Conservation (phyloP, 1,140 invertebrate genomes). For the Liolophura sinensis region DNA sequence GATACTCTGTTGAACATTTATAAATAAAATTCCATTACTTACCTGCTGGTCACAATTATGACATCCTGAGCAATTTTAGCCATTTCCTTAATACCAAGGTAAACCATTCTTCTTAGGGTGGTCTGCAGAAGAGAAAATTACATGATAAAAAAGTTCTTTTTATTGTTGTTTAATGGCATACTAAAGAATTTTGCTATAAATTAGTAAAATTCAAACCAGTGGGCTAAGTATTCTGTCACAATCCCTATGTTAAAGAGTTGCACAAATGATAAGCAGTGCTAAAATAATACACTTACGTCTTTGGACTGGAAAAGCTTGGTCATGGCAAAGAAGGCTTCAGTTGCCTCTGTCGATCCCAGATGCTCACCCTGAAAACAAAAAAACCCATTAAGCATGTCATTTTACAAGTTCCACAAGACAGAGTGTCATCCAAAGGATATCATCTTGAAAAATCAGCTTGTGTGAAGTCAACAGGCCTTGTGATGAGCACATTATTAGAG, state of each 20-base stretch:
- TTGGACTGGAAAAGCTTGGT: slow-evolving; percentile 98
- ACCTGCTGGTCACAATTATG: slow-evolving; percentile 89
- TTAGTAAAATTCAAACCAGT: background rate
- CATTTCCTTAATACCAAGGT: slow-evolving; percentile 96
- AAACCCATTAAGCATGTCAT: no score
- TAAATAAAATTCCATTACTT: slow-evolving; percentile 7
- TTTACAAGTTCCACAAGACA: no score
- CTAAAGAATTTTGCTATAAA: no score
- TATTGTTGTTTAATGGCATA: background rate
- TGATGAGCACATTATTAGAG: no score
- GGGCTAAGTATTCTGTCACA: no score
- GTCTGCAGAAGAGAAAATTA: slow-evolving; percentile 36
- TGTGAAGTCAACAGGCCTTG: no score
- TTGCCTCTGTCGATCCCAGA: slow-evolving; percentile 91
- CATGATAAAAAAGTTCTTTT: background rate
- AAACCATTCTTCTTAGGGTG: slow-evolving; percentile 90
- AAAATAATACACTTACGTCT: slow-evolving; percentile 69
- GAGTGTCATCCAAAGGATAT: no score
- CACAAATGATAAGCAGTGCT: background rate
- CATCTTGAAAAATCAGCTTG: no score
- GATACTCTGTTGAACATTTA: background rate
- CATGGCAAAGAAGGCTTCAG: slow-evolving; percentile 98
- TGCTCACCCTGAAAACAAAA: slow-evolving; percentile 74
- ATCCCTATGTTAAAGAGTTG: no score
- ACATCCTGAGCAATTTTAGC: slow-evolving; percentile 96